These are phyloP conservation scores for Sinohyriopsis cumingii DNA, from an alignment of 2,888 invertebrate species.

Conservation along the genomic window DNA sequence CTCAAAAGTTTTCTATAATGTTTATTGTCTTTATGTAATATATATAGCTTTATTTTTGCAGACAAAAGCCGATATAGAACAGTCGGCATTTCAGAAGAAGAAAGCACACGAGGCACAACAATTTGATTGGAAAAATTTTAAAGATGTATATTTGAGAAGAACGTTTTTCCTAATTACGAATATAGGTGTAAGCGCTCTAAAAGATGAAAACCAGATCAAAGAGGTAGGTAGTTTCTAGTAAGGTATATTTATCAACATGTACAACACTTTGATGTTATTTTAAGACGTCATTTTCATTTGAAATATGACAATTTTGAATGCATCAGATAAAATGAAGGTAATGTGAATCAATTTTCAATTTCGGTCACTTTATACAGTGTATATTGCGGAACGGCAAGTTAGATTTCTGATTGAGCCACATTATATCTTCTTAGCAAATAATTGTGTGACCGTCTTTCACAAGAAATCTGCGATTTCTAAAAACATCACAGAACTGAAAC, in stretches of 20 bases:
- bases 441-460: too few relatives aligned
- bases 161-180: slow-evolving; percentile 84
- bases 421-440: too few relatives aligned
- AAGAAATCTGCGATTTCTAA: too few relatives aligned
- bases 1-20: not conserved
- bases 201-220: slow-evolving; percentile 64
- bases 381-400: too few relatives aligned
- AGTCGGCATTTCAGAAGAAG: slow-evolving; percentile 78
- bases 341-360: too few relatives aligned
- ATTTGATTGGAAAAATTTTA: slow-evolving; percentile 74
- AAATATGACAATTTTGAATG: not conserved
- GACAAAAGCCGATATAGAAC: slow-evolving; percentile 47
- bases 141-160: slow-evolving; percentile 74
- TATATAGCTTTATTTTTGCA: slow-evolving; percentile 33
- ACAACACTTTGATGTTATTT: not conserved
- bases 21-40: not conserved
- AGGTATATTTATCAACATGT: not conserved
- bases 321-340: too few relatives aligned
- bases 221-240: slow-evolving; percentile 30
- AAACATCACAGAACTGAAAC: too few relatives aligned
- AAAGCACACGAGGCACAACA: slow-evolving; percentile 84
- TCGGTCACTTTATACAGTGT: too few relatives aligned
- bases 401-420: too few relatives aligned
- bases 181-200: slow-evolving; percentile 83
- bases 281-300: not conserved